Evolutionary conservation across 2,888 invertebrate genomes (phyloP), one percentile per base, ranked within the genome.

Genomic region (Harpalus rubripes): DNA sequence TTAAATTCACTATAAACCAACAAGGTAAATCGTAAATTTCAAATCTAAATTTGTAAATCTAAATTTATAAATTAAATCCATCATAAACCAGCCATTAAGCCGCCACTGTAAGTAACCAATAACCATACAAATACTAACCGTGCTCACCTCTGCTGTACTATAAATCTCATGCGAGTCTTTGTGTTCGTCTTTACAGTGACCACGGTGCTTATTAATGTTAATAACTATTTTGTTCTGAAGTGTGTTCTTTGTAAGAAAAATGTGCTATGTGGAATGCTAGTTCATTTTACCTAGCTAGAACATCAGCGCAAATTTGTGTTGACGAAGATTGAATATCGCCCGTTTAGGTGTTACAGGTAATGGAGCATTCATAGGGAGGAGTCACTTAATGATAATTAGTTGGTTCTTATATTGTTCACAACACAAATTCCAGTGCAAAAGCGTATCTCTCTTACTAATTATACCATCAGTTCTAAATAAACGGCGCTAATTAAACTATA

Each of bases 331-430:
- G 18, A 18, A 10, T 63, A 22, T 63, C 22, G 22, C 63, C 63
- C 22, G 22, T 63, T 63, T 63, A 18, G 63, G 63, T 22, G 26
- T 22, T 63, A 7, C n/a, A 8, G 63, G 16, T 63, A 63, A 63
- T 63, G 63, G 63, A 12, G 63, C 63, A 63, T 63, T 63, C 63
- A 63, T 10, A 12, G 22, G 63, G 63, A 63, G 63, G 26, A 63
- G 63, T 22, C 63, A 18, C 16, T 61, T 61, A 61, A 18, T 61
- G 59, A 61, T 61, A 61, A 61, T 61, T 61, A 61, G 41, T 18
- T 72, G 41, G 8, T 72, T 7, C 15, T 7, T 72, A 72, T 12
- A 41, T 72, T 72, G 22, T 63, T 63, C 63, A 10, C 12, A 52
- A 52, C 44, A 12, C 44, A 52, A 52, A 52, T 52, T 52, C 44